These are phyloP conservation scores for Polypedilum pembai DNA, from an alignment of 1,140 invertebrate species.

Conservation along the genomic window DNA sequence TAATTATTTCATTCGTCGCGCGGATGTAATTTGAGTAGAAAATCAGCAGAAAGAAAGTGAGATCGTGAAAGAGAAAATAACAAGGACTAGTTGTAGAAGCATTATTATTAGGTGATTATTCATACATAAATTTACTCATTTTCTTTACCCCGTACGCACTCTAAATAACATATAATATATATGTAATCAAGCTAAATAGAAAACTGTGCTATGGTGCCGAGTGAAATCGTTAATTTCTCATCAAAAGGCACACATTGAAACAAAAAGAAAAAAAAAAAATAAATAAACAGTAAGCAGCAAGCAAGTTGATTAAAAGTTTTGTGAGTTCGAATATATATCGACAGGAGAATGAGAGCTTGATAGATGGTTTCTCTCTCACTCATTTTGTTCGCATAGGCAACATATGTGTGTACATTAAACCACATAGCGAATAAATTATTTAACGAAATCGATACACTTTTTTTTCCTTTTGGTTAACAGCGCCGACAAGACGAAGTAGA, in stretches of 20 bases:
- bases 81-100: neutral
- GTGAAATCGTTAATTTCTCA: slow-evolving; percentile 22
- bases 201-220: neutral
- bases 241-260: neutral
- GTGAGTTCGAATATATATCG: slow-evolving; percentile 9
- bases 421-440: slow-evolving; percentile 13
- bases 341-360: neutral
- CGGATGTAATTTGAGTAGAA: slow-evolving; percentile 3
- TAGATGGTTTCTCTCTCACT: neutral
- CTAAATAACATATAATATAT: too few relatives aligned
- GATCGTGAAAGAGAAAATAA: neutral
- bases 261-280: neutral
- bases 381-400: neutral
- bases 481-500: neutral
- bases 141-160: too few relatives aligned
- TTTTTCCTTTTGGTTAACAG: neutral
- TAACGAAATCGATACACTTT: slow-evolving; percentile 2
- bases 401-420: slow-evolving; percentile 17
- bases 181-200: too few relatives aligned
- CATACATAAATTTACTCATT: neutral
- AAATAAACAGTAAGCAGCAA: neutral
- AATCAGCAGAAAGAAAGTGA: neutral
- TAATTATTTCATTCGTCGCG: neutral
- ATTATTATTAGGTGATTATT: slow-evolving; percentile 28
- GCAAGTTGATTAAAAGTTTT: slow-evolving; percentile 26